Conservation (phyloP, 2,888 invertebrate genomes). For the Apoderus coryli region DNA sequence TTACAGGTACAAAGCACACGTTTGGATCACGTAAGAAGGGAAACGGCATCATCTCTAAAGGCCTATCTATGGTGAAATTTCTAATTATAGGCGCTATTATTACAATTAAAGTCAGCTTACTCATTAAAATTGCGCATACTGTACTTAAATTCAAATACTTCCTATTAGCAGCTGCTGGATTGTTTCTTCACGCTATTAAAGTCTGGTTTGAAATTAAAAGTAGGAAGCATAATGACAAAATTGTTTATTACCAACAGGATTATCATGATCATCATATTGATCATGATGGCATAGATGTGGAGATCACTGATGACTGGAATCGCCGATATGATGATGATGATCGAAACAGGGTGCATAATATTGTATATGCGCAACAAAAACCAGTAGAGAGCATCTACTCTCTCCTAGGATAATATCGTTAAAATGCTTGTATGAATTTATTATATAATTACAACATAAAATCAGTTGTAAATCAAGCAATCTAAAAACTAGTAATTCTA, state of each 20-base stretch:
- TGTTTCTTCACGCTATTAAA: conserved; percentile 52
- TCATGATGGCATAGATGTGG: no score
- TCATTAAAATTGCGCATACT: conserved; percentile 55
- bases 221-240: conserved; percentile 50
- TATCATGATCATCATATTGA: conserved; percentile 67
- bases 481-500: no score
- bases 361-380: background rate
- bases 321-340: conserved; percentile 4
- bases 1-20: no score
- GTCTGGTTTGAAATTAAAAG: conserved; percentile 64
- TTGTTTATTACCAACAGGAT: conserved; percentile 68
- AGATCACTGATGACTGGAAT: conserved; percentile 2
- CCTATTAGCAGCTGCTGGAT: conserved; percentile 50
- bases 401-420: no score
- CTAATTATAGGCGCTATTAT: conserved; percentile 50
- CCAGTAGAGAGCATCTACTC: conserved; percentile 10
- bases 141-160: conserved; percentile 65
- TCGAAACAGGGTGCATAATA: background rate
- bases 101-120: conserved; percentile 53
- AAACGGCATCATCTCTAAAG: conserved; percentile 54
- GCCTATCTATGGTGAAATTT: conserved; percentile 51
- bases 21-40: conserved; percentile 31
- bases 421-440: no score
- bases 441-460: no score
- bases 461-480: no score